phyloP scores from a whole-genome alignment of 1,140 invertebrate species.

The Zaprionus tsacasi region DNA sequence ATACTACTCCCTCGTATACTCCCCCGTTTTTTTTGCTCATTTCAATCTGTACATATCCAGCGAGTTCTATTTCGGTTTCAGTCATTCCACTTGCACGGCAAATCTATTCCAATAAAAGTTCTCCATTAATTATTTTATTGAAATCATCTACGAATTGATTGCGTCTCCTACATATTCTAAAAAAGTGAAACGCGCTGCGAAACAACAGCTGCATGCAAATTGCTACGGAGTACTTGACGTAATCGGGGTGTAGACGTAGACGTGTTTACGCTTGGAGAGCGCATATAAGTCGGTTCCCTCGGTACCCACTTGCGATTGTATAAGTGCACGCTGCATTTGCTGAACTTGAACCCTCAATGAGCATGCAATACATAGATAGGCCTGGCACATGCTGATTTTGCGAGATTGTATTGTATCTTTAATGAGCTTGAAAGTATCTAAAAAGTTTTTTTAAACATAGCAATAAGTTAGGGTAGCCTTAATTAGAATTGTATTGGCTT shows the following conservation, averaged over 20 bases:
- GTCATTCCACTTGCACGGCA: not conserved
- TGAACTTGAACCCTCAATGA: slow-evolving; percentile 14
- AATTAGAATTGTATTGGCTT: not conserved
- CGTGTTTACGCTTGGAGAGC: not conserved
- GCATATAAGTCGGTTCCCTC: not conserved
- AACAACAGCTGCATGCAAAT: slow-evolving; percentile 4
- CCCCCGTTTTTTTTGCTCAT: not conserved
- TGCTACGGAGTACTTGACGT: not conserved
- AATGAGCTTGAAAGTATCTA: not conserved
- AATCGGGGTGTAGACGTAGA: not conserved
- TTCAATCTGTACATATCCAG: slow-evolving; percentile 15
- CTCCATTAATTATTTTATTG: slow-evolving; percentile 20
- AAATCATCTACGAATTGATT: not conserved
- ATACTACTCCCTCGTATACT: no score
- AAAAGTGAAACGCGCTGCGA: no score
- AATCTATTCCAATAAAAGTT: slow-evolving; percentile 43
- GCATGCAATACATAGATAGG: not conserved
- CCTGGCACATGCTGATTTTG: not conserved
- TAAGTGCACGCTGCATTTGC: slow-evolving; percentile 1
- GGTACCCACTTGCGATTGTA: not conserved
- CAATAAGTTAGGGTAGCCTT: not conserved
- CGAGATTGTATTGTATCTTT: not conserved
- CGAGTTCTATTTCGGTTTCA: slow-evolving; percentile 6
- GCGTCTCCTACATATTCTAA: not conserved
- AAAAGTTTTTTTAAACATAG: not conserved